Evolutionary conservation across 2,888 invertebrate genomes (phyloP).

Genomic region (Sarcophaga subvicina): DNA sequence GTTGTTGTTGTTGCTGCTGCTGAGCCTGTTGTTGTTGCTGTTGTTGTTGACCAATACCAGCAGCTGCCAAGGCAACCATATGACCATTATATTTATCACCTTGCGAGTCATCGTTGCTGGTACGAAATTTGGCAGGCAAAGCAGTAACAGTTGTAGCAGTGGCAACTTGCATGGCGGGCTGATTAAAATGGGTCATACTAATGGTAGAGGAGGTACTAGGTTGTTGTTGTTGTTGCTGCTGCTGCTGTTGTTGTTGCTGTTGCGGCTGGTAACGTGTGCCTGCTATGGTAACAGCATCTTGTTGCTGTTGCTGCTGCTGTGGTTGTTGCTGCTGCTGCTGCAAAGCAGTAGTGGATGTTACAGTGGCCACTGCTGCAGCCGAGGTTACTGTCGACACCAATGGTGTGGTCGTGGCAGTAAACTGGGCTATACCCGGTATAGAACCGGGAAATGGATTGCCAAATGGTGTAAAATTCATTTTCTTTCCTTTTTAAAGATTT

Average conservation of each 20-base stretch:
- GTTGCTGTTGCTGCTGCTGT: slow-evolving; percentile 76
- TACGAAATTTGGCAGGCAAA: slow-evolving; percentile 85
- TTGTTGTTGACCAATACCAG: slow-evolving; percentile 60
- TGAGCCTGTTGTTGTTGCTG: slow-evolving; percentile 69
- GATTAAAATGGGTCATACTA: slow-evolving; percentile 83
- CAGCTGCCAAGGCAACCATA: slow-evolving; percentile 74
- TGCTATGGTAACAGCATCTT: slow-evolving; percentile 73
- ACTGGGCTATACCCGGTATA: slow-evolving; percentile 92
- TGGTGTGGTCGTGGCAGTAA: slow-evolving; percentile 83
- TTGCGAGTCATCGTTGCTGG: slow-evolving; percentile 75
- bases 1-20: slow-evolving; percentile 72
- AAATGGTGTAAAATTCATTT: slow-evolving; percentile 94
- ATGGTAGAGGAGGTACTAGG: slow-evolving; percentile 75
- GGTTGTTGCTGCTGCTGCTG: slow-evolving; percentile 75
- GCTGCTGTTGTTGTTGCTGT: slow-evolving; percentile 75
- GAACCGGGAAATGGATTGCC: slow-evolving; percentile 90
- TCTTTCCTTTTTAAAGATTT: slow-evolving; percentile 67
- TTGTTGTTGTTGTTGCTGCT: slow-evolving; percentile 73
- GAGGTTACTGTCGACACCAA: slow-evolving; percentile 85
- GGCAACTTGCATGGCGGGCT: slow-evolving; percentile 80
- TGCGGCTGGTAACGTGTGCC: slow-evolving; percentile 80
- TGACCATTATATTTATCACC: slow-evolving; percentile 84
- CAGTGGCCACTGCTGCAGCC: slow-evolving; percentile 85
- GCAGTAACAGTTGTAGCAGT: slow-evolving; percentile 77
- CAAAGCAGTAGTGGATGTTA: slow-evolving; percentile 74